Percentiles rank a stretch among this genome's conserved stretches.
Evolutionary conservation across 2,888 invertebrate genomes (phyloP).

Genomic region (Acholoe squamosa): DNA sequence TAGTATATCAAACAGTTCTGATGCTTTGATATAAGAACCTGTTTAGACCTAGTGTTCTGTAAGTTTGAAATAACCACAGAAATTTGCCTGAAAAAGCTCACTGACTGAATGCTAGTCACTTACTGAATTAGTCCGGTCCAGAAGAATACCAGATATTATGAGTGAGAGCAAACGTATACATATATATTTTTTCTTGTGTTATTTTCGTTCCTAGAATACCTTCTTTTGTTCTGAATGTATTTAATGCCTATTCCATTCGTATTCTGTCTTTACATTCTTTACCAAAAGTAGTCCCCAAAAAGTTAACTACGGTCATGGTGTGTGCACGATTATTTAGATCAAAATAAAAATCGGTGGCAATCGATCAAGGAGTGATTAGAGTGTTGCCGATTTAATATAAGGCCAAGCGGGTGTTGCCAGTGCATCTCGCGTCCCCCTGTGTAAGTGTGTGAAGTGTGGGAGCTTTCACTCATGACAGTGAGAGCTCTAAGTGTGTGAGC

Average conservation of each 20-base stretch:
- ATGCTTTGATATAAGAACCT: constrained; percentile 29
- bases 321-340: constrained; percentile 14
- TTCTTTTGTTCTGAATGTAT: constrained; percentile 53
- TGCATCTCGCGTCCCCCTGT: not conserved
- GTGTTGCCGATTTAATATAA: not conserved
- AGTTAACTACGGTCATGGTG: not conserved
- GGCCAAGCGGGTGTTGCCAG: not conserved
- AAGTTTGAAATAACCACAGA: constrained; percentile 41
- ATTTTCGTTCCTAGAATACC: constrained; percentile 33
- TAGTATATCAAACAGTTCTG: not conserved
- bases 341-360: not conserved
- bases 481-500: too few species aligned
- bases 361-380: not conserved
- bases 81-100: not conserved
- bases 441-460: not conserved
- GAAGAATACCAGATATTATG: constrained; percentile 44
- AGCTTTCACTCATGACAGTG: not conserved
- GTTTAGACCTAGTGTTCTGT: constrained; percentile 5
- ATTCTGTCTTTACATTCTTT: constrained; percentile 53
- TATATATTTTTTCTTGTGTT: constrained; percentile 45
- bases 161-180: constrained; percentile 9
- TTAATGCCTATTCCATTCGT: constrained; percentile 45
- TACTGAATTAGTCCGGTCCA: constrained; percentile 18
- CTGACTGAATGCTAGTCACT: constrained; percentile 18
- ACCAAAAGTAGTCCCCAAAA: not conserved